phyloP scores from a whole-genome alignment of 2,797 vertebrate species.

The Pseudochirops cupreus region DNA sequence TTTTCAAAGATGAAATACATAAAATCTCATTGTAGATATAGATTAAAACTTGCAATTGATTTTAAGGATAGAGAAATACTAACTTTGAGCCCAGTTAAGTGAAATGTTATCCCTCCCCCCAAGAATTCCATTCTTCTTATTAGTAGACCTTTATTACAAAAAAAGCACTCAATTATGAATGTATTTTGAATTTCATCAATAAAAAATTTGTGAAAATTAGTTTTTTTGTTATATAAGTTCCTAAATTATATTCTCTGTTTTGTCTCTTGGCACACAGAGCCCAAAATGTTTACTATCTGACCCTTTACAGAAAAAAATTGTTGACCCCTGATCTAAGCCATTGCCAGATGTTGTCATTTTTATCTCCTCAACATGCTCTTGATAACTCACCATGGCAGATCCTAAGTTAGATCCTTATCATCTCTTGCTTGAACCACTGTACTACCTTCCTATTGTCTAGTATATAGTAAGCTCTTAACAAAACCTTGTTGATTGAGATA shows the following conservation, averaged over 20 bases:
- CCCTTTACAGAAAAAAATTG: background rate
- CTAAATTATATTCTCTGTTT: background rate
- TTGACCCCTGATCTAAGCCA: background rate
- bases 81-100: background rate
- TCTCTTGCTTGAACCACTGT: background rate
- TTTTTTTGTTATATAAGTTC: background rate
- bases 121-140: background rate
- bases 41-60: background rate
- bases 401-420: background rate
- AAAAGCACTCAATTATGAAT: background rate
- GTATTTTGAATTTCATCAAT: background rate
- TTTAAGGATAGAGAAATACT: background rate
- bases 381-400: background rate
- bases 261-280: background rate
- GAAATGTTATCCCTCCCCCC: background rate
- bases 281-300: background rate
- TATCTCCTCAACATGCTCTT: background rate
- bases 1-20: background rate
- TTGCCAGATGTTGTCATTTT: background rate
- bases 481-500: background rate
- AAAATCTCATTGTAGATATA: background rate
- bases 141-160: background rate
- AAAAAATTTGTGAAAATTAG: background rate
- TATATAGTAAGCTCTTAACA: background rate
- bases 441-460: background rate